Percentiles rank a stretch among this genome's conserved stretches.
Conservation (phyloP, 2,113 vertebrate species). For the Microcebus tavaratra region DNA sequence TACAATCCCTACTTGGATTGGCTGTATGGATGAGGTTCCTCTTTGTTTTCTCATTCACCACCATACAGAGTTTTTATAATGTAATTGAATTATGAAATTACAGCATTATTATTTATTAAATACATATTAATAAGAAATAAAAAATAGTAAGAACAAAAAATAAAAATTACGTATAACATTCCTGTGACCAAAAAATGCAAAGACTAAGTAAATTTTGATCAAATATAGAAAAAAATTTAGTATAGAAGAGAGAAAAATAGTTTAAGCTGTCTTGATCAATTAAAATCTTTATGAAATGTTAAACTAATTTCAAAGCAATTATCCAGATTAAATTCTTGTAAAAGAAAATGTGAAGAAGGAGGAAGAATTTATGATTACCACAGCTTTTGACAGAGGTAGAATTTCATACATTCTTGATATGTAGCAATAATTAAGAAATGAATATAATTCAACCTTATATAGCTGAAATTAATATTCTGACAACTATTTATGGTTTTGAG, state of each 20-base stretch:
- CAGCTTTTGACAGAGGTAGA: neutral
- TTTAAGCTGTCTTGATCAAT: neutral
- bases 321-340: neutral
- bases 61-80: neutral
- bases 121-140: neutral
- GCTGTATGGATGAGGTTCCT: neutral
- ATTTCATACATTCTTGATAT: neutral
- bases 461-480: slow-evolving; percentile 26
- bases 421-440: neutral
- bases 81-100: neutral
- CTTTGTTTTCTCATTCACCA: neutral
- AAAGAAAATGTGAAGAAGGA: neutral
- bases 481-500: neutral
- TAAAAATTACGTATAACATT: neutral
- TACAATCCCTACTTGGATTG: neutral
- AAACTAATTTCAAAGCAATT: neutral
- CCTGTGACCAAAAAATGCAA: neutral
- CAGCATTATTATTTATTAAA: neutral
- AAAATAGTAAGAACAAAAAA: neutral
- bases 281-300: neutral
- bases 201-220: neutral
- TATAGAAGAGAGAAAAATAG: neutral
- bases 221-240: neutral
- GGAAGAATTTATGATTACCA: neutral
- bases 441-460: neutral